phyloP scores from a whole-genome alignment of 2,888 invertebrate species.

The Epiblema foenella region DNA sequence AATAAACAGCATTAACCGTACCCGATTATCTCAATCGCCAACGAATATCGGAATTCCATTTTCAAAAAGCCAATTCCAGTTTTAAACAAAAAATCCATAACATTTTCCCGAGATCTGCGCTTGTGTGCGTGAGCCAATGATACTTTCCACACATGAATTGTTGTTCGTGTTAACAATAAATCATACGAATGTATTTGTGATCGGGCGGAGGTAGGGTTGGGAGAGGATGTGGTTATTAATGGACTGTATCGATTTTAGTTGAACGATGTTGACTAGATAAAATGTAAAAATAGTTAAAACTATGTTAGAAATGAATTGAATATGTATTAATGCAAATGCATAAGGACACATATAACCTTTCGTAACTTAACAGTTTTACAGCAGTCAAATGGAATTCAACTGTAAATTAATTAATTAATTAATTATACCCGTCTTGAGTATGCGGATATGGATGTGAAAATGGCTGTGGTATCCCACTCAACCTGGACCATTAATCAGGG shows the following conservation, averaged over 20 bases:
- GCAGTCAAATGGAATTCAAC: no score
- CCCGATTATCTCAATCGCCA: slow-evolving; percentile 26
- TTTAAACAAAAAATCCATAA: slow-evolving; percentile 44
- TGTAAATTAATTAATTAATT: no score
- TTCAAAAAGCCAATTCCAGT: slow-evolving; percentile 43
- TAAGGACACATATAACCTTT: no score
- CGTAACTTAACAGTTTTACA: no score
- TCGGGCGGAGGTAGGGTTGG: slow-evolving; percentile 60
- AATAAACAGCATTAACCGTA: slow-evolving; percentile 12
- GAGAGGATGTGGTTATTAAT: slow-evolving; percentile 2
- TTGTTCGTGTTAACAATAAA: slow-evolving; percentile 80
- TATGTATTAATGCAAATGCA: no score
- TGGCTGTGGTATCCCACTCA: no score
- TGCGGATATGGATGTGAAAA: no score
- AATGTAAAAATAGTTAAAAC: not conserved
- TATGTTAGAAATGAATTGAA: no score
- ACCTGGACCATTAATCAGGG: no score
- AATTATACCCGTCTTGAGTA: no score
- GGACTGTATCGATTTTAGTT: slow-evolving; percentile 29
- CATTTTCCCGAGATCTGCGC: slow-evolving; percentile 44
- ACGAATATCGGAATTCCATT: slow-evolving; percentile 40
- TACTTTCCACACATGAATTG: slow-evolving; percentile 77
- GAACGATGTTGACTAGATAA: not conserved
- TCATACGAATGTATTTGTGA: slow-evolving; percentile 84
- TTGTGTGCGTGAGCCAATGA: slow-evolving; percentile 68